phyloP scores from a whole-genome alignment of 2,888 invertebrate species.

The Drosophila subquinaria region DNA sequence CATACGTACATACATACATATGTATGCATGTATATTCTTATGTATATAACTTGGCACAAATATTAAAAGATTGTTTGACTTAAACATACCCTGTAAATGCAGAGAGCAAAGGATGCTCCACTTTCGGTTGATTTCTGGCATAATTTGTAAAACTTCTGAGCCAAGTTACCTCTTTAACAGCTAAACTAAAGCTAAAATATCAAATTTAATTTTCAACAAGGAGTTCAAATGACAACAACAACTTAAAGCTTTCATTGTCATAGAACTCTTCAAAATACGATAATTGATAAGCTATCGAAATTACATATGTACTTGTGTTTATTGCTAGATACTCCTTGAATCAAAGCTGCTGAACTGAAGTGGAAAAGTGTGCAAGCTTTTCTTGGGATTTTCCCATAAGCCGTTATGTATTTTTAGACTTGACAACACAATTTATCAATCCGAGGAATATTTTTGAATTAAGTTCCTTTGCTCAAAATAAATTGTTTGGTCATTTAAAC shows the following conservation, averaged over 20 bases:
- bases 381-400: not conserved
- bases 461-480: too few relatives aligned
- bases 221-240: not conserved
- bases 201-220: not conserved
- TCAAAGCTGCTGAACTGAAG: not conserved
- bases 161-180: not conserved
- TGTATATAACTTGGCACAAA: not conserved
- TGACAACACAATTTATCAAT: too few relatives aligned
- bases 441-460: too few relatives aligned
- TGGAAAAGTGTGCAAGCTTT: not conserved
- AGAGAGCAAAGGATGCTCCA: not conserved
- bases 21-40: not conserved
- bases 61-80: not conserved
- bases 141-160: not conserved
- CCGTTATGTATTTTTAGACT: too few relatives aligned
- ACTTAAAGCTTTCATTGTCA: not conserved
- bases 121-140: not conserved
- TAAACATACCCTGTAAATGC: not conserved
- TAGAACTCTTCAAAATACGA: not conserved
- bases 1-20: not conserved
- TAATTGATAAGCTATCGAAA: not conserved
- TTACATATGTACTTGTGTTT: not conserved
- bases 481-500: too few relatives aligned
- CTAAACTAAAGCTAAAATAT: not conserved
- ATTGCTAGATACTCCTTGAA: not conserved